Conservation (phyloP, 2,797 vertebrate species). For the Peromyscus aztecus region DNA sequence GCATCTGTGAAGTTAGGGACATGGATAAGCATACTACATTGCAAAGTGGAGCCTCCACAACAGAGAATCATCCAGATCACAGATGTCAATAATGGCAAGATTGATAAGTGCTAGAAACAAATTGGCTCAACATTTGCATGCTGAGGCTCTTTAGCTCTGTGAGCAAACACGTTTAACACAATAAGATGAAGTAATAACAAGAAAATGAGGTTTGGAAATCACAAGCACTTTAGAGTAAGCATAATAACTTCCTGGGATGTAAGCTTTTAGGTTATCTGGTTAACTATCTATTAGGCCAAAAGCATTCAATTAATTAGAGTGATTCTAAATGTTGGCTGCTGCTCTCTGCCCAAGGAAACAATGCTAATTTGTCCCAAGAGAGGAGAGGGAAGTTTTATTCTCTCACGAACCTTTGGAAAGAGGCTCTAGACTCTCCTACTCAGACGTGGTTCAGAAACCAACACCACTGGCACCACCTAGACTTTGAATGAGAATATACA, state of each 20-base stretch:
- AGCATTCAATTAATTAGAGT: neutral
- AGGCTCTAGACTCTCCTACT: neutral
- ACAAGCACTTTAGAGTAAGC: neutral
- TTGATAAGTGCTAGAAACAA: neutral
- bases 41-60: neutral
- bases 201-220: neutral
- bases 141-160: neutral
- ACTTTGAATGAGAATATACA: neutral
- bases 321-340: constrained; percentile 4
- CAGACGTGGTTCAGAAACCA: neutral
- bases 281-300: neutral
- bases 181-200: neutral
- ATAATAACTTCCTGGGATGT: neutral
- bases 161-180: neutral
- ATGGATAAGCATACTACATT: neutral
- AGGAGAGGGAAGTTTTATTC: neutral
- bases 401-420: neutral
- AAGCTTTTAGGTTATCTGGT: neutral
- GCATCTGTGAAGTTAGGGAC: neutral
- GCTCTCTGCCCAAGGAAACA: neutral
- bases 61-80: neutral
- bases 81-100: neutral
- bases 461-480: neutral
- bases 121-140: neutral
- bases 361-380: neutral